Evolutionary conservation across 2,797 vertebrate genomes (phyloP).

Genomic region (Siniperca scherzeri): DNA sequence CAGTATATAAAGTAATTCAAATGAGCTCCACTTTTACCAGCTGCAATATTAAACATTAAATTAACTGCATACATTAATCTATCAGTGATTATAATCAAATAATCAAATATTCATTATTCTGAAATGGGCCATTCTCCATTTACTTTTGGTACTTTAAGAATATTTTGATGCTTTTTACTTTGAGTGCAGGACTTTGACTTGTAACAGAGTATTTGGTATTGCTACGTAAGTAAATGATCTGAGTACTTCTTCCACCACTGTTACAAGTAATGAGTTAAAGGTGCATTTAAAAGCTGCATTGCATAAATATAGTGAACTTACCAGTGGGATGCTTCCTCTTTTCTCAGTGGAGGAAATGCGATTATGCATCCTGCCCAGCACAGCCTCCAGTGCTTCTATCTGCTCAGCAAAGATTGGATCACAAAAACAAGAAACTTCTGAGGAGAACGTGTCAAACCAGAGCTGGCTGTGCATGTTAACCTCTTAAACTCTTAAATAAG

Average conservation of each 20-base stretch:
- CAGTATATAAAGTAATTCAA: neutral
- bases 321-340: constrained; percentile 83
- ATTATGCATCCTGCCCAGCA: constrained; percentile 80
- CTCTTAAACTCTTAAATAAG: neutral
- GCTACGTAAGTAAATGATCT: neutral
- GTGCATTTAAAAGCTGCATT: neutral
- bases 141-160: neutral
- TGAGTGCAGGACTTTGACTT: neutral
- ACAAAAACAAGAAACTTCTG: neutral
- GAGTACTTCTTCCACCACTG: neutral
- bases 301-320: constrained; percentile 40
- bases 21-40: neutral
- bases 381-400: constrained; percentile 84
- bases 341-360: constrained; percentile 81
- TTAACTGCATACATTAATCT: neutral
- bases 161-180: neutral
- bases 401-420: constrained; percentile 46
- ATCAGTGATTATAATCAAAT: neutral
- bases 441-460: neutral
- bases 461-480: neutral
- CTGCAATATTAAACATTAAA: neutral
- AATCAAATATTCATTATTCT: too few relatives aligned
- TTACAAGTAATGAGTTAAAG: neutral
- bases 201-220: neutral
- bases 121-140: neutral